Percentiles rank a stretch among this genome's conserved stretches.
These are phyloP conservation scores for Sinella curviseta DNA, from an alignment of 1,140 invertebrate genomes.

Conservation along the genomic window DNA sequence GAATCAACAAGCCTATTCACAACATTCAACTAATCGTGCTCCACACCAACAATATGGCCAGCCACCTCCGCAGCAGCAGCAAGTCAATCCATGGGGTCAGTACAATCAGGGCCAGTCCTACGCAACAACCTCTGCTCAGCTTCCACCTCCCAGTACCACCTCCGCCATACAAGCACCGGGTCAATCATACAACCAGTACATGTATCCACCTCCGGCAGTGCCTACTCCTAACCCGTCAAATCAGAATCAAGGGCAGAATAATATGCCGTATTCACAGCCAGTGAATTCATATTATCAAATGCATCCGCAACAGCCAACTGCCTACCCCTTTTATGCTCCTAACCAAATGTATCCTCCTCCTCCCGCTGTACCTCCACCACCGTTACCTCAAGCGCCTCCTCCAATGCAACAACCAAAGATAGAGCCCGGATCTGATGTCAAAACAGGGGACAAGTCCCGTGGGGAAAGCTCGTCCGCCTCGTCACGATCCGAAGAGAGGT, in stretches of 20 bases:
- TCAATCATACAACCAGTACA: background rate
- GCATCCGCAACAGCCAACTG: background rate
- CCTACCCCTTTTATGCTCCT: background rate
- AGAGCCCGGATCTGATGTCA: background rate
- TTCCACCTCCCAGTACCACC: background rate
- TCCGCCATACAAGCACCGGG: background rate
- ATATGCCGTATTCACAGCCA: background rate
- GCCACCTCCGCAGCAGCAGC: background rate
- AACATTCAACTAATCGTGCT: too few species aligned
- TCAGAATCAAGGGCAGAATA: background rate
- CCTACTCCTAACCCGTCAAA: background rate
- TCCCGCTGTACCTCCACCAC: slow-evolving; percentile 1
- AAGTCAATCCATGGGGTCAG: background rate
- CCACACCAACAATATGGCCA: background rate
- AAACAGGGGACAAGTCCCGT: background rate
- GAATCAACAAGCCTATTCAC: too few species aligned
- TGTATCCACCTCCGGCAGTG: background rate
- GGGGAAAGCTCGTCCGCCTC: background rate
- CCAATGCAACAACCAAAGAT: background rate
- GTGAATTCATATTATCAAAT: background rate
- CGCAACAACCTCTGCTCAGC: background rate
- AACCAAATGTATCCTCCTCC: background rate
- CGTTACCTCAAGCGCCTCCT: slow-evolving; percentile 18
- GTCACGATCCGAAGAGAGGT: background rate
- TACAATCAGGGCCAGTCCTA: background rate